A percentile compares a stretch with the other conserved stretches of the same genome.
These are phyloP conservation scores for Gephyroberyx darwinii DNA, from an alignment of 2,797 vertebrate genomes.

Conservation along the genomic window DNA sequence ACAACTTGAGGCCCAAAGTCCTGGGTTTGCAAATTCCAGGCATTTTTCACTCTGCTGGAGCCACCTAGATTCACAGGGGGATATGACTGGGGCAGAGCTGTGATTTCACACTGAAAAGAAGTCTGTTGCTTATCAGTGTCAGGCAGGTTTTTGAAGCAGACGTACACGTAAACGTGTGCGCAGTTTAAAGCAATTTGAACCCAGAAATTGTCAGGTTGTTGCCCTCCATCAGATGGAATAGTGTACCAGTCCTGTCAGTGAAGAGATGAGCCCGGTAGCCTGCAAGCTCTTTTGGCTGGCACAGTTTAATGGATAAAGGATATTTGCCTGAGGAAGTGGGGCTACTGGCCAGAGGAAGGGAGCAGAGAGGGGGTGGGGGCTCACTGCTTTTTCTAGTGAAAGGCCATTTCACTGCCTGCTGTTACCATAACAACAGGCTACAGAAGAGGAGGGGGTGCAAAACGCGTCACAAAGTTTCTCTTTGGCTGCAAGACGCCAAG, in stretches of 20 bases:
- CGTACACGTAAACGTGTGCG: slow-evolving; percentile 34
- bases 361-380: slow-evolving; percentile 55
- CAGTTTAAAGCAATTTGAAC: slow-evolving; percentile 36
- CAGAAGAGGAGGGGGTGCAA: slow-evolving; percentile 57
- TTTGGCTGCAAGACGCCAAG: slow-evolving; percentile 59
- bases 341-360: slow-evolving; percentile 70
- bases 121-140: slow-evolving; percentile 51
- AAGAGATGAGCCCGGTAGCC: slow-evolving; percentile 47
- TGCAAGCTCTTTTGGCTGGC: slow-evolving; percentile 42
- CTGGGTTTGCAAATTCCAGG: slow-evolving; percentile 82
- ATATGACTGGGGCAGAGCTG: slow-evolving; percentile 59
- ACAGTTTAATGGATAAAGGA: slow-evolving; percentile 57
- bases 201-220: slow-evolving; percentile 33
- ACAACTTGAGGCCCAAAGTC: slow-evolving; percentile 80
- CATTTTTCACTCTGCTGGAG: slow-evolving; percentile 79
- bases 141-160: slow-evolving; percentile 27
- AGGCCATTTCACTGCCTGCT: slow-evolving; percentile 81
- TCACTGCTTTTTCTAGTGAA: slow-evolving; percentile 65
- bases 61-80: slow-evolving; percentile 74
- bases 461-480: slow-evolving; percentile 76
- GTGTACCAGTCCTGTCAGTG: slow-evolving; percentile 24
- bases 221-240: slow-evolving; percentile 44
- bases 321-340: slow-evolving; percentile 70
- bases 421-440: slow-evolving; percentile 80
- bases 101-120: slow-evolving; percentile 65